A percentile compares a stretch with the other conserved stretches of the same genome.
Conservation (phyloP, 1,140 invertebrate genomes). For the Tetraneura akinire region DNA sequence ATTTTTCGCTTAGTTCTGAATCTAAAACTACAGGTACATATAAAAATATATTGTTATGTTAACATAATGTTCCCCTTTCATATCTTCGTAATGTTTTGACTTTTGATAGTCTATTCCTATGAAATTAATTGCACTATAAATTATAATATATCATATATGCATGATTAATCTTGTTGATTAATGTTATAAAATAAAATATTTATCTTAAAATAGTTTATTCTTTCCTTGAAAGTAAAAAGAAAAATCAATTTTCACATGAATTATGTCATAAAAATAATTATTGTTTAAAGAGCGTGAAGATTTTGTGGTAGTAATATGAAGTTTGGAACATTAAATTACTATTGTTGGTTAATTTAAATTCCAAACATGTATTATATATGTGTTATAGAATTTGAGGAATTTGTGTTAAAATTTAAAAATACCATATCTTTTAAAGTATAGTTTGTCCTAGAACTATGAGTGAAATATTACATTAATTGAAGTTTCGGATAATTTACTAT, state of each 20-base stretch:
- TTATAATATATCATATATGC: neutral
- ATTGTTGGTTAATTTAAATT: neutral
- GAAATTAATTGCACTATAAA: neutral
- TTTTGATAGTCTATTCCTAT: neutral
- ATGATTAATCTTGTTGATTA: constrained; percentile 4
- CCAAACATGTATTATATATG: neutral
- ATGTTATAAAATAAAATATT: neutral
- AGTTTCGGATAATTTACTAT: constrained; percentile 35
- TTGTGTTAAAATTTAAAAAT: neutral
- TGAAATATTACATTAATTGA: neutral
- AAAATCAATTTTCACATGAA: constrained; percentile 4
- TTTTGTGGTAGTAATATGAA: neutral
- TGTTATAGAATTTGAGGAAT: neutral
- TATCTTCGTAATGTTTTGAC: too few relatives aligned
- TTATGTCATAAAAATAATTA: constrained; percentile 27
- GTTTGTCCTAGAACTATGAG: constrained; percentile 1
- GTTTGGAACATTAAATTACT: neutral
- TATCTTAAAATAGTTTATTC: neutral
- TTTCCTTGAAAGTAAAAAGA: neutral
- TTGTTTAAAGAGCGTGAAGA: neutral
- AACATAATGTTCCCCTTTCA: too few relatives aligned
- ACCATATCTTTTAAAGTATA: neutral
- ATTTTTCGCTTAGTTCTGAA: too few relatives aligned
- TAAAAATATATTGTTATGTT: too few relatives aligned
- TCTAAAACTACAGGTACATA: too few relatives aligned